Base-by-base conservation (phyloP, 64 coral and sea anemone genomes). In the Acropora tenuis region DNA sequence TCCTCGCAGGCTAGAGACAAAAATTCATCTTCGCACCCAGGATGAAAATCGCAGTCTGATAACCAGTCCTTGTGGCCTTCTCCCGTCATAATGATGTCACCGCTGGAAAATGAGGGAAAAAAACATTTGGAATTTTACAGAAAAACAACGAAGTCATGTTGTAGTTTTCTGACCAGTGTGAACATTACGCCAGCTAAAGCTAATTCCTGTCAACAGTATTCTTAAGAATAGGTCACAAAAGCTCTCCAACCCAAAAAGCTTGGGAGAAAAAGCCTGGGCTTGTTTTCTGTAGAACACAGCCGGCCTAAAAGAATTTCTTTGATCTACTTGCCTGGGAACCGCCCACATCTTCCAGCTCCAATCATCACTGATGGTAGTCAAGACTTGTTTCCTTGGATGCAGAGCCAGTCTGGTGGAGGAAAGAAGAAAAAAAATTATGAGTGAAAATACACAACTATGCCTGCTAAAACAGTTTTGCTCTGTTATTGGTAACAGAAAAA, bases 61-160 rank as follows among this genome's bases (percentile, higher is more conserved):
- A 99, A 75, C 97, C 97, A 99, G 57, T 99, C 94, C 60, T 99
- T 99, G 53, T 99, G 97, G 58, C 97, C 97, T 96, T 99, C 97
- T 5, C 97, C 97, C 41, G 94, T 96, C 97, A 99, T 99, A 30
- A 99, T 96, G 19, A 95, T 99, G 19, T 99, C 97, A 60, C 97
- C 97, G 92, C 97, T 99, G 83, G 47, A 60, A 53, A 69, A 52
- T 10, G 10, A 55, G 10, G 52, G 10, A 55, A 55, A 10, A 55
- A 5, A 55, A 55, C 10, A 7, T 55, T 7, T 7, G 5, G 10
- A 55, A 55, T 55, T 7, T 55, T 30, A 30, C 30, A 30, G 30
- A 30, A 55, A 55, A 55, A 55, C 2, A 55, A 10, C 52, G 52
- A 55, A 7, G 52, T 55, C 5, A 55, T 55, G 52, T 55, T 55